Evolutionary conservation across 2,888 invertebrate species (phyloP).

Genomic region (Cactoblastis cactorum): DNA sequence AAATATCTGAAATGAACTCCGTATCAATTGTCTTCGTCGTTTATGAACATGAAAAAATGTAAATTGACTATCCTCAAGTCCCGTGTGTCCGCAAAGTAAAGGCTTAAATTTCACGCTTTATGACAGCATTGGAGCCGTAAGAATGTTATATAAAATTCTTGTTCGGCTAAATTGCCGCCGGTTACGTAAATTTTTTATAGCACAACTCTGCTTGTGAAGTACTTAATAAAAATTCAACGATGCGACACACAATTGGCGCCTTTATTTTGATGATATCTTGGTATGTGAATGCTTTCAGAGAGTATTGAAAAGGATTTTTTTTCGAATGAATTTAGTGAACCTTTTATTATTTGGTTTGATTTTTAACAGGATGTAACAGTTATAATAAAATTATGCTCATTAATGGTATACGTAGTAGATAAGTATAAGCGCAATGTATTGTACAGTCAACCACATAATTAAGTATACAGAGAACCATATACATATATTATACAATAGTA

Average conservation of each 20-base stretch:
- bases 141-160: constrained; percentile 52
- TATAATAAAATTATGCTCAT: too few relatives aligned
- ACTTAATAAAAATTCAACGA: constrained; percentile 48
- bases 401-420: too few relatives aligned
- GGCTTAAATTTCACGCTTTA: constrained; percentile 52
- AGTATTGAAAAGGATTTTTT: background rate
- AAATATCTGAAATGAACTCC: too few relatives aligned
- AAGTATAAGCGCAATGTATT: too few relatives aligned
- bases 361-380: too few relatives aligned
- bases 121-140: constrained; percentile 42
- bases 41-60: too few relatives aligned
- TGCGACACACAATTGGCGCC: constrained; percentile 35
- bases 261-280: constrained; percentile 32
- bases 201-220: constrained; percentile 37
- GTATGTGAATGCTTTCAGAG: background rate
- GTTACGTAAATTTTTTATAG: constrained; percentile 53
- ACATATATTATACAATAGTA: too few relatives aligned
- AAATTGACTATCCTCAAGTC: background rate
- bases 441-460: too few relatives aligned
- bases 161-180: constrained; percentile 47
- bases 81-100: constrained; percentile 30
- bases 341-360: too few relatives aligned
- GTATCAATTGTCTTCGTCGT: too few relatives aligned
- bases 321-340: background rate
- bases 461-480: too few relatives aligned